Base-by-base conservation (phyloP, 2,888 invertebrate species). In the Pristionchus maxplancki region DNA sequence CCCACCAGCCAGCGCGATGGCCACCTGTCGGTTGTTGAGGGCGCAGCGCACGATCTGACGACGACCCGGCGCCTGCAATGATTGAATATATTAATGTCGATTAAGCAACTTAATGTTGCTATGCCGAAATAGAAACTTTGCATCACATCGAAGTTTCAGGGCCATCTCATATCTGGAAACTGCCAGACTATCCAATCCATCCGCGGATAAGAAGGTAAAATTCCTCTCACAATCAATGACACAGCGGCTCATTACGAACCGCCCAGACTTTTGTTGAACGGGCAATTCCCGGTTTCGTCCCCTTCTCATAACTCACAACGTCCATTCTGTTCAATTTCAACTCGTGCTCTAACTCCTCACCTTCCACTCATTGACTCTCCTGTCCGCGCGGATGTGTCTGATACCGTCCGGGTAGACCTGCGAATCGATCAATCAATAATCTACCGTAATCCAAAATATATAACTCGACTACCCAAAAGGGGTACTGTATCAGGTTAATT, bases 341-440 rank as follows among this genome's bases (percentile, higher is more conserved):
- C 50, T 31, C n/a, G 28, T 44, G 28, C 64, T 64, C n/a, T 15
- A 13, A 64, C 28, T 64, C 64, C 64, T 28, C 31, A 88, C 88
- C 78, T 84, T 98, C 99, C 99, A 99, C 95, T 99, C 99, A 94
- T 99, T 99, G 5, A 99, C 98, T 95, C 99, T 96, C 95, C 98
- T 98, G 95, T 99, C 99, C 0, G 98, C 97, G 89, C 98, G 96
- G 94, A 99, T 99, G 95, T 99, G 99, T 90, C 99, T 96, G 94
- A 99, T 99, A 88, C 99, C 99, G 95, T 98, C 98, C 0, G 99
- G 98, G 95, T 99, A 99, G 24, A 99, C 96, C 97, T 97, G 34
- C 9, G 20, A 37, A 28, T 44, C 50, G 9, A 83, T 31, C 20
- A 71, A 87, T 87, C 34, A 31, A 71, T 40, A 31, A 11, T 37